Evolutionary conservation across 2,113 vertebrate species (phyloP).

Genomic region (Indicator indicator): DNA sequence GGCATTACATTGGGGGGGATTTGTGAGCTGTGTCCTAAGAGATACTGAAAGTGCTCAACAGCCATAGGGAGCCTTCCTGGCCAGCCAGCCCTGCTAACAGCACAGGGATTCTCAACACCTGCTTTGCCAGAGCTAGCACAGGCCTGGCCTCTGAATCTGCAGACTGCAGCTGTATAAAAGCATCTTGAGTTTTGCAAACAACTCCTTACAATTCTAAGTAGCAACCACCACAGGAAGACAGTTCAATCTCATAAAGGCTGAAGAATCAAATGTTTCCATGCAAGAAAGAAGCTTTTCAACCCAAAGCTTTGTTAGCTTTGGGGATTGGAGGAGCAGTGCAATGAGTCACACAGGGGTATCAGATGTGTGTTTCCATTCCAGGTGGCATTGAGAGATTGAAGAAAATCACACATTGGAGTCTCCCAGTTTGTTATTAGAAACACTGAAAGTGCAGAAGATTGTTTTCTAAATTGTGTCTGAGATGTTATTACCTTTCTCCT

Average conservation of each 20-base stretch:
- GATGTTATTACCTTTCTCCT: conserved; percentile 56
- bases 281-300: not conserved
- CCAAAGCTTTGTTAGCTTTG: not conserved
- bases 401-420: not conserved
- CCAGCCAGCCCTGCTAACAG: not conserved
- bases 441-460: conserved; percentile 33
- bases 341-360: fast-evolving
- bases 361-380: not conserved
- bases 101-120: not conserved
- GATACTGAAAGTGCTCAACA: fast-evolving
- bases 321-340: not conserved
- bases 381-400: not conserved
- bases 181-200: not conserved
- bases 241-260: not conserved
- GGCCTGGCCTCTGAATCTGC: not conserved
- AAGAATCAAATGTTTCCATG: not conserved
- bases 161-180: not conserved
- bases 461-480: conserved; percentile 49
- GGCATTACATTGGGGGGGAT: not conserved
- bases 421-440: conserved; percentile 23
- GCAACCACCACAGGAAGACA: not conserved
- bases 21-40: not conserved
- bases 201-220: not conserved
- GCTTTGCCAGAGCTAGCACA: not conserved
- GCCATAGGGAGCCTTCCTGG: not conserved